Base-by-base conservation (phyloP, 2,113 vertebrate species). In the Gallinago undulata region DNA sequence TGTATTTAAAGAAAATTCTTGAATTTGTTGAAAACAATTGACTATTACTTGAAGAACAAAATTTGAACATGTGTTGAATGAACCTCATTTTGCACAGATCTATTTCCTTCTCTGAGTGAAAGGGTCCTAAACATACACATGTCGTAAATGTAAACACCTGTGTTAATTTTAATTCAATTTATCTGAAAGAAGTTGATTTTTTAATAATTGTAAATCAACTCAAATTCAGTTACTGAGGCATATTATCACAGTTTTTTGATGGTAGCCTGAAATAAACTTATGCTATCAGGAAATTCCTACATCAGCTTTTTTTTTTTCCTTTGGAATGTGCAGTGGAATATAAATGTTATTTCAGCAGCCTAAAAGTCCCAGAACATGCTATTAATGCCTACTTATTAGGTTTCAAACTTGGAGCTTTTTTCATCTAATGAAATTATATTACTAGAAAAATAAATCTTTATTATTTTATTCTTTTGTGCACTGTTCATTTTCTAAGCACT, bases 121-220 rank as follows among this genome's bases (percentile, higher is more conserved):
- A 35, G 23, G 59, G 15, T 62, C n/a, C 15, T 62, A 62, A 62
- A 37, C 59, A 62, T 35, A 35, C 23, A 37, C n/a, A 62, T 17
- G 13, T 8, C 2, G 6, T n/a, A 33, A 85, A 31, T 2, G 21
- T 33, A 43, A 3, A n/a, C 6, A 62, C 3, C 4, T 45, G 4
- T 76, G 21, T 60, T 64, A 31, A 25, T 89, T 89, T 72, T 39
- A 43, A 57, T 43, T 57, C 19, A 41, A 3, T 63, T 51, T 77
- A 7, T 69, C 5, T 16, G 31, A 72, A 31, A 92, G 13, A 1
- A 56, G 13, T 2, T 43, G 3, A 35, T 27, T 51, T 79, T 77
- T 64, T 33, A 31, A 35, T 37, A 57, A 28, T 41, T 84, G 1
- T 23, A 79, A 35, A 31, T 50, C 55, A 76, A 67, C 3, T 41